These are phyloP conservation scores for Muscicapa striata DNA, from an alignment of 2,797 vertebrate genomes.

Conservation along the genomic window DNA sequence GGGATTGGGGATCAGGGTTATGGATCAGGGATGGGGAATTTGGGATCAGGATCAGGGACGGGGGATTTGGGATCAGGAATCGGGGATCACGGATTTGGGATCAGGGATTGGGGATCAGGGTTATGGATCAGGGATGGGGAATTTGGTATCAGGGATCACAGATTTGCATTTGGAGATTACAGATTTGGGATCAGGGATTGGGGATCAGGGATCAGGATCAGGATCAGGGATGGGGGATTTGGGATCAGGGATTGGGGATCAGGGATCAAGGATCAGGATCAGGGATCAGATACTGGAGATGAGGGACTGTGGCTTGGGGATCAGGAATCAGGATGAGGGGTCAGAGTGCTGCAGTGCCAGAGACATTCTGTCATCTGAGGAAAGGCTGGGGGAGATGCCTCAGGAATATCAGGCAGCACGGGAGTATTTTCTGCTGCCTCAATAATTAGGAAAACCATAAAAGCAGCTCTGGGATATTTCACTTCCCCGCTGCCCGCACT, in stretches of 20 bases:
- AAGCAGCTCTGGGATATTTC: background rate
- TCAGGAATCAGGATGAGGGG: background rate
- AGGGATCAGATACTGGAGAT: background rate
- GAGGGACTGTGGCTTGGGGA: background rate
- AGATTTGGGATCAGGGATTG: too few relatives aligned
- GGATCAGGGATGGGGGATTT: fast-evolving
- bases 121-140: too few relatives aligned
- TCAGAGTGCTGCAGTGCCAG: background rate
- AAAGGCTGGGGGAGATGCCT: background rate
- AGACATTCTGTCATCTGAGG: background rate
- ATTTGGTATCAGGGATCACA: too few relatives aligned
- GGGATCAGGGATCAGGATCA: background rate
- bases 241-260: background rate
- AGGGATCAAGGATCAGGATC: background rate
- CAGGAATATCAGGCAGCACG: fast-evolving
- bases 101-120: too few relatives aligned
- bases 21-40: too few relatives aligned
- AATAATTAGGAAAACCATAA: background rate
- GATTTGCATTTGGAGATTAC: too few relatives aligned
- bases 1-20: too few relatives aligned
- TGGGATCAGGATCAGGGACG: too few relatives aligned
- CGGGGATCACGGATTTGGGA: too few relatives aligned
- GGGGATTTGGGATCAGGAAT: too few relatives aligned
- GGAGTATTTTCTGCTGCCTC: background rate
- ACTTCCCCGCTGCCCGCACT: fast-evolving